Evolutionary conservation across 1,140 invertebrate species (phyloP).

Genomic region (Drosophila burlai): DNA sequence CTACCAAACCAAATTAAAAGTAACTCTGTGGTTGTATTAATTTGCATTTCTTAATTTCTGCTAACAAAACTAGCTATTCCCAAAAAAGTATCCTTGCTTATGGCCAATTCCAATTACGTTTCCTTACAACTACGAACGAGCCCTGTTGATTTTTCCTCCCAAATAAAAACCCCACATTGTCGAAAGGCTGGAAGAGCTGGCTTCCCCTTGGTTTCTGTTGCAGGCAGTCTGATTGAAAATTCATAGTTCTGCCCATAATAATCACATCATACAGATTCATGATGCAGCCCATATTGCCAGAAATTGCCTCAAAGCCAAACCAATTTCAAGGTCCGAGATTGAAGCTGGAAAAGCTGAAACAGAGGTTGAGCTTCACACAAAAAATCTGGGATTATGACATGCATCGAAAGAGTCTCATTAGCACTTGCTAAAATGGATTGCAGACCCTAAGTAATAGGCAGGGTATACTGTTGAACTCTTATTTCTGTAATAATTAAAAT

Average conservation of each 20-base stretch:
- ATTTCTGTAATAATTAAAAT: slow-evolving; percentile 30
- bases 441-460: slow-evolving; percentile 3
- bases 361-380: background rate
- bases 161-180: background rate
- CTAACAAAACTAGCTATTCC: background rate
- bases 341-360: background rate
- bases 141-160: slow-evolving; percentile 4
- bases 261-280: slow-evolving; percentile 33
- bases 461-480: background rate
- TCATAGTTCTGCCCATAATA: slow-evolving; percentile 34
- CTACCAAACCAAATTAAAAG: background rate
- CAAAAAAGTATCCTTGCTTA: background rate
- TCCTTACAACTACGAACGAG: background rate
- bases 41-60: no score
- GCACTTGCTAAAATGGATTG: slow-evolving; percentile 40
- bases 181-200: background rate
- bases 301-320: slow-evolving; percentile 36
- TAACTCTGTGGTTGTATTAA: background rate
- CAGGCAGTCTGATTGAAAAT: slow-evolving; percentile 38
- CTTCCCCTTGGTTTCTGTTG: background rate
- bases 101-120: background rate
- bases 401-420: slow-evolving; percentile 71
- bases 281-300: background rate
- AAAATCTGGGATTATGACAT: slow-evolving; percentile 8
- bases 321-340: slow-evolving; percentile 30